Evolutionary conservation across 35 echinoderm and acorn worm species (phyloP), one percentile per base, ranked within the genome.

Genomic region (Ophiothrix spiculata): DNA sequence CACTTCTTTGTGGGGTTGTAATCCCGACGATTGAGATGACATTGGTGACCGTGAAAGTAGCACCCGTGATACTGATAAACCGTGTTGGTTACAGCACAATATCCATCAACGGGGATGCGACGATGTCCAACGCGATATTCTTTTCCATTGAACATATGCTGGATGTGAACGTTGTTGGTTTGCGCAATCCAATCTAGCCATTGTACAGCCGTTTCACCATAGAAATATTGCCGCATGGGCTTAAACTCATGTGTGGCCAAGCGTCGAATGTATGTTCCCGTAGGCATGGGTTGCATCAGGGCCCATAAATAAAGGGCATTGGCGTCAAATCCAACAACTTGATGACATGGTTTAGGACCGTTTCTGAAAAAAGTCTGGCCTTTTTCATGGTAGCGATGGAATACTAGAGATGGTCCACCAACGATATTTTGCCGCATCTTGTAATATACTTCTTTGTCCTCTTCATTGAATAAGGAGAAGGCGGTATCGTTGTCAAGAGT

Each of bases 31-130:
- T 63, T 91, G n/a, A 84, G 40, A 6, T 39, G 38, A 31, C 87
- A 89, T 17, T 83, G 16, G 36, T 89, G 80, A 1, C 39, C 87
- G 49, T 89, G 80, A 34, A 69, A 90, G 56, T 77, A 90, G 73
- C 88, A 90, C 8, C 88, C 88, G 39, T 92, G 85, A 77, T 88
- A 92, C 25, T 92, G 81, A 29, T 90, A 90, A 19, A 91, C 89
- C 11, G 81, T 90, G 13, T 90, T 77, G 17, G 80, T 90, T 32
- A 76, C 19, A 12, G 4, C 13, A 39, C 88, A 90, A 37, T 85
- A 90, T 25, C 81, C 88, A 28, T 90, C 88, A 0, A 84, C 88
- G 19, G 88, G 88, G 21, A 90, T 76, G 1, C 39, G 3, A 33
- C 88, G 35, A 4, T 28, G 37, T 0, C 81, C 88, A 13, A 90